Base-by-base conservation (phyloP, 2,797 vertebrate genomes). In the Euthynnus affinis region DNA sequence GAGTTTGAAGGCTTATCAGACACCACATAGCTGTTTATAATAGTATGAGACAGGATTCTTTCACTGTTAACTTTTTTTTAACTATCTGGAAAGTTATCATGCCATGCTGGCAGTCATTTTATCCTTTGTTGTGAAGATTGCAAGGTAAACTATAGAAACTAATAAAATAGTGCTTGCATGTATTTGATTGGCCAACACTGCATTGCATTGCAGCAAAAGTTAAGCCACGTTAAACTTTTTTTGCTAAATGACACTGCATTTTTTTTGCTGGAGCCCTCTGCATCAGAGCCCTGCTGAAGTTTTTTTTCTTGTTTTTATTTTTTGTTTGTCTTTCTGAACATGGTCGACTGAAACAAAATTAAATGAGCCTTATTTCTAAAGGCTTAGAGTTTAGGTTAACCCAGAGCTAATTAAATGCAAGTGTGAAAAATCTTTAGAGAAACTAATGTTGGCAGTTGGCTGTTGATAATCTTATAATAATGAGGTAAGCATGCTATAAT, bases 401-500 rank as follows among this genome's bases (percentile, higher is more conserved):
- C 20, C 9, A n/a, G 32, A 29, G 32, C 22, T 69, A 23, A 83
- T 70, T 34, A 71, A 71, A 68, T 53, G 18, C n/a, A 55, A 66
- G 18, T 40, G 20, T 32, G 44, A 70, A 82, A 82, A 51, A 37
- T 46, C 44, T 32, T 65, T 15, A 67, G 37, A 64, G 14, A 15
- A 27, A 5, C 61, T 58, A n/a, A 56, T 42, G 49, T 44, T 34
- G 70, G 46, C 51, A 46, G 51, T 9, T 49, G 52, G 9, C 34
- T 73, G 46, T 68, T 61, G 32, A 57, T 60, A 46, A 73, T 64
- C 6, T 52, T 29, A 34, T 25, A 71, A 32, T 48, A 48, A 59
- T 61, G 53, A 13, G 22, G 15, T 34, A 62, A 25, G 17, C 20
- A 25, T 63, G 42, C 8, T n/a, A 15, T 49, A n/a, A 25, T 70